Evolutionary conservation across 1,140 invertebrate species (phyloP), one percentile per base, ranked within the genome.

Genomic region (Drosophila pruinosa): DNA sequence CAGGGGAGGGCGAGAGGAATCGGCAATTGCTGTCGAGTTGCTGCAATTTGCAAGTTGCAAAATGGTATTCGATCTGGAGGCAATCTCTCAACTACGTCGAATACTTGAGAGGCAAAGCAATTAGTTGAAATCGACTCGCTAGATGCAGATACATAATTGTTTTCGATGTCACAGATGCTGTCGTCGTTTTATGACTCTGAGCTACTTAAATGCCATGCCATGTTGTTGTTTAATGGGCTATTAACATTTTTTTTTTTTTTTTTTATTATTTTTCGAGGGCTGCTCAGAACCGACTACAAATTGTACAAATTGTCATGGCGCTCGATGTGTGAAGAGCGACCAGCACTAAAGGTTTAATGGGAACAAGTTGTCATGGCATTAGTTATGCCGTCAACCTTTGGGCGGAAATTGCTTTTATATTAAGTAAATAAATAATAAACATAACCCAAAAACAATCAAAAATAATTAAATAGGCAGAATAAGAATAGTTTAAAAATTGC

Each of bases 161-260:
- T 38, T 78, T 78, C 53, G 61, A 75, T 73, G 80, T 69, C 64
- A 81, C 81, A 86, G 77, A 45, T 88, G 72, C 38, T 80, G 73
- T 68, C 69, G 72, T 24, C 45, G 62, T 67, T 81, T 74, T 57
- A 85, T 74, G 81, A 69, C 65, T 64, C 59, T 77, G 77, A 61
- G 73, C 81, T 67, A 86, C 73, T 77, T 86, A 53, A 71, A 61
- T 76, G 70, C 56, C 65, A 73, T 56, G 65, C 64, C 71, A 85
- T 50, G 12, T 53, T 68, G 10, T 39, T 59, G 65, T 73, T 74
- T 78, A 77, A 78, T 88, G 78, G 78, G 77, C 77, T 75, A 88
- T 86, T 81, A 81, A 85, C 77, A 69, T 58, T 19, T 45, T 45
- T 58, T n/a, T n/a, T n/a, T n/a, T n/a, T n/a, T n/a, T n/a, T n/a